A percentile compares a stretch with the other conserved stretches of the same genome.
These are phyloP conservation scores for Liopterus haemorrhoidalis DNA, from an alignment of 2,888 invertebrate species.

Conservation along the genomic window DNA sequence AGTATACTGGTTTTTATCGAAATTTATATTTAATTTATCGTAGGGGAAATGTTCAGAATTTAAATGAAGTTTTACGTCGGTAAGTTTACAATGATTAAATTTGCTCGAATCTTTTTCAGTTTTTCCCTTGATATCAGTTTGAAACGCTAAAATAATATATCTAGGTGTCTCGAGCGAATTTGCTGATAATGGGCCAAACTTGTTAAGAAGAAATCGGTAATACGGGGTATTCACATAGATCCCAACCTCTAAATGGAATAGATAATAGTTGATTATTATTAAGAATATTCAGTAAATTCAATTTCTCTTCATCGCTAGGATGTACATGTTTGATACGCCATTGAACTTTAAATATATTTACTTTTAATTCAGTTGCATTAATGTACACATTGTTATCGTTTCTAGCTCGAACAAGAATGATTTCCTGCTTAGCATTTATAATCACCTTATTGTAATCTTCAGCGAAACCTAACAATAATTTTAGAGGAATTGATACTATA, in stretches of 20 bases:
- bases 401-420: conserved; percentile 4
- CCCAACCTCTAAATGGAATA: conserved; percentile 36
- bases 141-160: too few species aligned
- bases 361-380: neutral
- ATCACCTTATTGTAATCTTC: conserved; percentile 3
- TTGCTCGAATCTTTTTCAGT: too few species aligned
- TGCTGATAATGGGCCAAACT: conserved; percentile 30
- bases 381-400: conserved; percentile 6
- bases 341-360: conserved; percentile 23
- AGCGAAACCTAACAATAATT: conserved; percentile 36
- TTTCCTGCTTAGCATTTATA: conserved; percentile 3
- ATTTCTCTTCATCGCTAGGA: conserved; percentile 33
- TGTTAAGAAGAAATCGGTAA: conserved; percentile 36
- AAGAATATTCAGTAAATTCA: conserved; percentile 24
- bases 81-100: too few species aligned
- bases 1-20: too few species aligned
- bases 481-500: conserved; percentile 37
- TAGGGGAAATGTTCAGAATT: too few species aligned
- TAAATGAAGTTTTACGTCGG: too few species aligned
- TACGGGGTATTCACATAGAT: conserved; percentile 38
- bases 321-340: conserved; percentile 27
- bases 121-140: too few species aligned
- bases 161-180: conserved; percentile 36
- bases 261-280: neutral
- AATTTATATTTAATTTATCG: too few species aligned